Evolutionary conservation across 2,113 vertebrate genomes (phyloP).

Genomic region (Gymnarchus niloticus): DNA sequence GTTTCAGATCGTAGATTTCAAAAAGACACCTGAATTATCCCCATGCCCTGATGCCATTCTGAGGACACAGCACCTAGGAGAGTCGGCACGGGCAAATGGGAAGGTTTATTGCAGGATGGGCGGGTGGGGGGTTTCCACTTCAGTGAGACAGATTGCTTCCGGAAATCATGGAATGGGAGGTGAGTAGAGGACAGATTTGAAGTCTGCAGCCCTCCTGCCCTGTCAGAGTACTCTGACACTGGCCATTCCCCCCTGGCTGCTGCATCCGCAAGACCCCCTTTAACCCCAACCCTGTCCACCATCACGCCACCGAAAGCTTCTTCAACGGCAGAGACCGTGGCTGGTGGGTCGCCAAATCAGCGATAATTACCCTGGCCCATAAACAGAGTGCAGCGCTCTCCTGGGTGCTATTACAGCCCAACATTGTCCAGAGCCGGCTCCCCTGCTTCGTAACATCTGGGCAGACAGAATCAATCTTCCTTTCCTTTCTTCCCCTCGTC

Average conservation of each 20-base stretch:
- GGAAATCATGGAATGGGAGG: background rate
- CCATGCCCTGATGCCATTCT: no score
- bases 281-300: constrained; percentile 17
- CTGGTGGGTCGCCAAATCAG: constrained; percentile 58
- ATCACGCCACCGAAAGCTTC: constrained; percentile 32
- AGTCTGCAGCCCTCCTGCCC: background rate
- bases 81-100: background rate
- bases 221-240: constrained; percentile 23
- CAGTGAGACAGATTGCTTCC: constrained; percentile 21
- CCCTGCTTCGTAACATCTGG: constrained; percentile 45
- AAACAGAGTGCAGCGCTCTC: constrained; percentile 50
- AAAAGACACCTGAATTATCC: no score
- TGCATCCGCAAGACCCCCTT: constrained; percentile 11
- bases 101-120: background rate
- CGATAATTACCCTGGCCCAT: constrained; percentile 64
- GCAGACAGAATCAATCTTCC: constrained; percentile 51
- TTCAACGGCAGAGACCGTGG: constrained; percentile 44
- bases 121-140: background rate
- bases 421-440: constrained; percentile 59
- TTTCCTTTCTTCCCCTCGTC: constrained; percentile 25
- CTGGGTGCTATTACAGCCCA: constrained; percentile 50
- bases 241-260: constrained; percentile 13
- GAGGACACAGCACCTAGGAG: background rate
- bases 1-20: no score
- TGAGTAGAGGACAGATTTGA: constrained; percentile 5